Evolutionary conservation across 2,797 vertebrate genomes (phyloP), one percentile per base, ranked within the genome.

Genomic region (Bradypodion ventrale): DNA sequence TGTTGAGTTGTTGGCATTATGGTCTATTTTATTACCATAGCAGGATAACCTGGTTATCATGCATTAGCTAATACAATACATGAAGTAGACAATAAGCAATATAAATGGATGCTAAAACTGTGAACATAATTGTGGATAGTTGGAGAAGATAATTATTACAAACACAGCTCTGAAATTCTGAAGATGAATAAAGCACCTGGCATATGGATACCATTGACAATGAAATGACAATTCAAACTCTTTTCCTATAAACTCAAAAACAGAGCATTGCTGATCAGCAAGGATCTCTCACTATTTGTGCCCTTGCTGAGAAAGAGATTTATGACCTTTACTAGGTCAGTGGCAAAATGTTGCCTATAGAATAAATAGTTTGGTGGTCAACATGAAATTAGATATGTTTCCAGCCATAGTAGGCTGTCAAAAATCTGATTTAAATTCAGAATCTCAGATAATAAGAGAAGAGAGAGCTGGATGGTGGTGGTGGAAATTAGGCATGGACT

Each of bases 261-360:
- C 75, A 85, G 0, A 86, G 27, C 37, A 70, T 32, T 88, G 80
- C 59, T 90, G 94, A 91, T 94, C 92, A 89, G 25, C 44, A 75
- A 87, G 80, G 29, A 79, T 87, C 81, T 91, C 83, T 89, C 91
- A 89, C 72, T 84, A 91, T 88, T 87, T 89, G 75, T 59, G 91
- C 44, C 72, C 92, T 91, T 85, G 87, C 91, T 92, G 90, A 86
- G 91, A 92, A 91, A 87, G 89, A 93, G 90, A 94, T 93, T 93
- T 92, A 92, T 91, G 78, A 91, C 90, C 91, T 93, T 93, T 94
- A 42, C 78, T 88, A 92, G 87, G 91, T 92, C 89, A 85, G 85
- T 86, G 89, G 85, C 85, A 92, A 80, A 92, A 84, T 81, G 37
- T 60, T 87, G 90, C 89, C 85, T 88, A 88, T 80, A 88, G 80